Conservation (phyloP, 2,888 invertebrate genomes). For the Agriopis marginaria region DNA sequence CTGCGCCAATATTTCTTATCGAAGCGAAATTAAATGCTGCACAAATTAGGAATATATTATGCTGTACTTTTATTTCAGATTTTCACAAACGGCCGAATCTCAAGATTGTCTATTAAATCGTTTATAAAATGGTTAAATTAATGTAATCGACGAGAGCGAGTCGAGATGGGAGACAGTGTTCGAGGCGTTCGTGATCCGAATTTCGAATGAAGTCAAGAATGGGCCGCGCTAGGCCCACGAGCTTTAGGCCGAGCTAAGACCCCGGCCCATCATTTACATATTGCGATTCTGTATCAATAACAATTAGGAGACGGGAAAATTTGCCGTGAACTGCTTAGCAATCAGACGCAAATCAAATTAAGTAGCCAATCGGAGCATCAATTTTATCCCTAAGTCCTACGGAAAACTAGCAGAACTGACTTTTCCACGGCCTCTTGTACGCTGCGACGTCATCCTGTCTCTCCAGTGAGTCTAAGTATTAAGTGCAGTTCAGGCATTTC, state of each 20-base stretch:
- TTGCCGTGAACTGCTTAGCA: constrained; percentile 56
- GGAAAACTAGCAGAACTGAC: too few species aligned
- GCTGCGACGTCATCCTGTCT: too few species aligned
- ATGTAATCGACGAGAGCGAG: constrained; percentile 82
- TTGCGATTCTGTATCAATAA: constrained; percentile 80
- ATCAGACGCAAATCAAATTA: constrained; percentile 47
- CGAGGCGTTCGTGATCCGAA: constrained; percentile 80
- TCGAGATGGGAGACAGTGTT: constrained; percentile 83
- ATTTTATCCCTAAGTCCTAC: background rate
- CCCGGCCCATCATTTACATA: constrained; percentile 78
- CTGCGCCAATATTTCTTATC: constrained; percentile 46
- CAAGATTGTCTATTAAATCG: constrained; percentile 82
- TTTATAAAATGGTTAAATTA: constrained; percentile 85
- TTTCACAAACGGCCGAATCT: constrained; percentile 70
- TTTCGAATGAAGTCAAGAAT: constrained; percentile 72
- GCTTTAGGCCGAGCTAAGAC: constrained; percentile 56
- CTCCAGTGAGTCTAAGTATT: constrained; percentile 33
- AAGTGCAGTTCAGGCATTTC: constrained; percentile 45
- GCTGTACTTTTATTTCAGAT: constrained; percentile 52
- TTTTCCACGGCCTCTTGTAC: too few species aligned
- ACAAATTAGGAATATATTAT: constrained; percentile 42
- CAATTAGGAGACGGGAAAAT: constrained; percentile 71
- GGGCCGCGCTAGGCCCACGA: constrained; percentile 61
- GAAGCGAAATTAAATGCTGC: constrained; percentile 45
- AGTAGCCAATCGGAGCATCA: constrained; percentile 33